Conservation (phyloP, 2,797 vertebrate genomes). For the Zalophus californianus region DNA sequence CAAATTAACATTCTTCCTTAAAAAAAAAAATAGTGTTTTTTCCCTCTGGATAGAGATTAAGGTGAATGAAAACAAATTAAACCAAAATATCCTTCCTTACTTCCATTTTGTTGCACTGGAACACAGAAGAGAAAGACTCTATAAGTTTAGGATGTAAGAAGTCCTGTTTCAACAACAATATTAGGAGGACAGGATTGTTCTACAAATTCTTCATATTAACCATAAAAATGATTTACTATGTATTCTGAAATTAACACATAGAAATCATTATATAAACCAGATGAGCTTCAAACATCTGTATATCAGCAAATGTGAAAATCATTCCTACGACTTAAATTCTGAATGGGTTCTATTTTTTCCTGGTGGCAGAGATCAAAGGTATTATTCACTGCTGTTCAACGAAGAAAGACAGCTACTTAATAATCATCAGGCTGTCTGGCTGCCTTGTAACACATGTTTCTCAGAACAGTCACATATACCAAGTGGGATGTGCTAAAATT, state of each 20-base stretch:
- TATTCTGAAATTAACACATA: slow-evolving; percentile 22
- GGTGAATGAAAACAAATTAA: not conserved
- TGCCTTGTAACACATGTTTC: not conserved
- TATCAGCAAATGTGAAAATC: not conserved
- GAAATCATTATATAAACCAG: not conserved
- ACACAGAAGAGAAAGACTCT: not conserved
- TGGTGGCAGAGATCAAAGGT: slow-evolving; percentile 33
- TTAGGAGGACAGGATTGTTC: not conserved
- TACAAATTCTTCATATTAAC: not conserved
- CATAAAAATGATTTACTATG: not conserved
- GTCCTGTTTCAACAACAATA: not conserved
- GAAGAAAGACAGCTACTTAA: slow-evolving; percentile 57
- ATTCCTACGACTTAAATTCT: not conserved
- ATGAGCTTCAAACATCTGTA: not conserved
- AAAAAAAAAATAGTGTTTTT: not conserved
- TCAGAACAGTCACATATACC: not conserved
- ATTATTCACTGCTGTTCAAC: slow-evolving; percentile 53
- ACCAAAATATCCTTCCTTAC: not conserved
- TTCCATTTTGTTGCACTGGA: not conserved
- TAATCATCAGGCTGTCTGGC: slow-evolving; percentile 7
- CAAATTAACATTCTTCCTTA: not conserved
- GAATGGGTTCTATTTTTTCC: slow-evolving; percentile 41
- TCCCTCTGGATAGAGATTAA: not conserved
- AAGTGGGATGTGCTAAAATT: not conserved
- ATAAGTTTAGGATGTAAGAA: not conserved